These are phyloP conservation scores for Cyanoramphus novaezelandiae DNA, from an alignment of 2,113 vertebrate species.

Conservation along the genomic window DNA sequence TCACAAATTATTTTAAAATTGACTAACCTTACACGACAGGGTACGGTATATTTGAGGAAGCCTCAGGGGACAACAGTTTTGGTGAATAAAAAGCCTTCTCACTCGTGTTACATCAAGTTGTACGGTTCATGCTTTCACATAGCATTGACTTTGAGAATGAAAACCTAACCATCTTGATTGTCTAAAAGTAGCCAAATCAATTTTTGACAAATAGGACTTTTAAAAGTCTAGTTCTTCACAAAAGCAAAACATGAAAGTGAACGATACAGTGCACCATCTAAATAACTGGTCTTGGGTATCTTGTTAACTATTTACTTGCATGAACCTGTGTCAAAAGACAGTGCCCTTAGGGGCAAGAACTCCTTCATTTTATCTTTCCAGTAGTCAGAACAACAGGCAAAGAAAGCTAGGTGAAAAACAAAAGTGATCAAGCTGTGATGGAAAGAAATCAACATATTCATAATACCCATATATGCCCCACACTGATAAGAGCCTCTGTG, in stretches of 20 bases:
- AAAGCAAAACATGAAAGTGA: constrained; percentile 4
- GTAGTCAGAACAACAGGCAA: constrained; percentile 12
- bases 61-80: neutral
- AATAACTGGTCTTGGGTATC: constrained; percentile 3
- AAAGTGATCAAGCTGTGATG: constrained; percentile 19
- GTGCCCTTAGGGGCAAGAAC: constrained; percentile 21
- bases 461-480: neutral
- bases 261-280: neutral
- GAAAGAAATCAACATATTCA: constrained; percentile 3
- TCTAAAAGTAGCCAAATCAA: neutral
- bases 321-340: constrained; percentile 37
- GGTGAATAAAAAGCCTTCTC: neutral
- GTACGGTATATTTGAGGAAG: neutral
- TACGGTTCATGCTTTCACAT: neutral
- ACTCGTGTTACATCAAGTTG: neutral
- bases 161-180: neutral
- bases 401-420: constrained; percentile 52
- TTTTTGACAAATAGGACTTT: neutral
- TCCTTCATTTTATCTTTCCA: constrained; percentile 49
- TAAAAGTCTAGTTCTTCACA: neutral
- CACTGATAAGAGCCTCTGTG: neutral
- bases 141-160: neutral
- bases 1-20: constrained; percentile 18
- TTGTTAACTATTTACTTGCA: constrained; percentile 59
- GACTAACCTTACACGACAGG: neutral